phyloP scores from a whole-genome alignment of 2,113 vertebrate species.

The Crotalus viridis region DNA sequence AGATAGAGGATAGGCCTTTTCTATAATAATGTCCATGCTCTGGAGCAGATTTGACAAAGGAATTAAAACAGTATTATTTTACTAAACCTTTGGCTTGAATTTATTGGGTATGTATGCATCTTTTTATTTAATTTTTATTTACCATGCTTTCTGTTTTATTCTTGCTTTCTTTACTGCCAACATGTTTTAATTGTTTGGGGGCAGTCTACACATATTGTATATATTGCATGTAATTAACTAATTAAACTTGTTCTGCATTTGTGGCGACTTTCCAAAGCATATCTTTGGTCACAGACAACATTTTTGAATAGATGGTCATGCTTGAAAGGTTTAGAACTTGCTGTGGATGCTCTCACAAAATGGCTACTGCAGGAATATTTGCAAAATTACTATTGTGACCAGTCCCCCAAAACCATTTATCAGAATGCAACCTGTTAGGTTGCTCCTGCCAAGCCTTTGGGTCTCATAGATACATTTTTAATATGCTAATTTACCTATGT shows the following conservation, averaged over 20 bases:
- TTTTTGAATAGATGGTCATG: not conserved
- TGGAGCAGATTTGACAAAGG: not conserved
- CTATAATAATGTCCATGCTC: not conserved
- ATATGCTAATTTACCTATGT: not conserved
- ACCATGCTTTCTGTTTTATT: not conserved
- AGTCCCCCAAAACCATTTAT: not conserved
- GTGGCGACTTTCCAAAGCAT: not conserved
- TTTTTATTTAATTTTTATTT: not conserved
- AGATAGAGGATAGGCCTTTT: not conserved
- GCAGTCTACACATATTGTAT: not conserved
- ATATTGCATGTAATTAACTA: not conserved
- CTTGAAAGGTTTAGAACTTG: not conserved
- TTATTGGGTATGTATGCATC: not conserved
- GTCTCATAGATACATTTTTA: not conserved
- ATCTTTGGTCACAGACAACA: not conserved
- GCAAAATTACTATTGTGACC: not conserved
- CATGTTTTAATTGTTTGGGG: not conserved
- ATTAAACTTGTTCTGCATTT: not conserved
- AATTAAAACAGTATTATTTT: not conserved
- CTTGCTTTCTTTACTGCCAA: not conserved
- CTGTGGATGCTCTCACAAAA: not conserved
- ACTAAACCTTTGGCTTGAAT: not conserved
- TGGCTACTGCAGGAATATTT: not conserved
- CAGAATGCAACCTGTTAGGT: not conserved
- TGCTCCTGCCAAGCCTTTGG: not conserved